phyloP scores from a whole-genome alignment of 1,140 invertebrate species.

The Leptinotarsa defecta region DNA sequence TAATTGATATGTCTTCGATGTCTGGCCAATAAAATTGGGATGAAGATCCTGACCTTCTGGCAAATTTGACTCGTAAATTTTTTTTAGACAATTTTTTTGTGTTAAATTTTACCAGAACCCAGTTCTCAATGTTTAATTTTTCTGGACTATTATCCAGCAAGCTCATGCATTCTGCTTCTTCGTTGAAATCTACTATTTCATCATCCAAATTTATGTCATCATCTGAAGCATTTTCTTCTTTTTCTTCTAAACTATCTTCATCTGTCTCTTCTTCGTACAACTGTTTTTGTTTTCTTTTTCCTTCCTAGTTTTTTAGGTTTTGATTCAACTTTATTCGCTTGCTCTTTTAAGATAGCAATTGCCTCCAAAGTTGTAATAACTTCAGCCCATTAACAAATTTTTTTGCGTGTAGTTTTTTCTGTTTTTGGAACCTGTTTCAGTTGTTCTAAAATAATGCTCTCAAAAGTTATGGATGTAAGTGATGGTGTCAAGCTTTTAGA shows the following conservation, averaged over 20 bases:
- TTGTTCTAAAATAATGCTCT: background rate
- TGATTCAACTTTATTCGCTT: background rate
- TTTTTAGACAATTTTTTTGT: no score
- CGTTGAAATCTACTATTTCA: background rate
- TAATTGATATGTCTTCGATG: no score
- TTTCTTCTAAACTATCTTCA: constrained; percentile 1
- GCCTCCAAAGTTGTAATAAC: background rate
- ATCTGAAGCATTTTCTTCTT: background rate
- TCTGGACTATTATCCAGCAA: background rate
- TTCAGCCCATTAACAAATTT: background rate
- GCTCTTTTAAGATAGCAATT: background rate
- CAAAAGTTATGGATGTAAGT: background rate
- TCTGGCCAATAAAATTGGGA: no score
- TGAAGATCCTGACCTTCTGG: no score
- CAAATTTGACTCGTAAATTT: no score
- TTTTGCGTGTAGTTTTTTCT: background rate
- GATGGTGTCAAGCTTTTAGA: no score
- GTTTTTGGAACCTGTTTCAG: background rate
- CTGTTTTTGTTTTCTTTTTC: background rate
- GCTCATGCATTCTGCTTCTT: background rate
- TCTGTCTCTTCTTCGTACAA: background rate
- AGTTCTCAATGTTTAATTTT: no score
- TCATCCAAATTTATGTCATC: background rate
- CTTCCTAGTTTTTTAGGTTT: background rate
- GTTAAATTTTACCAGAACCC: no score